Conservation (phyloP, 2,797 vertebrate genomes). For the Ispidina picta region DNA sequence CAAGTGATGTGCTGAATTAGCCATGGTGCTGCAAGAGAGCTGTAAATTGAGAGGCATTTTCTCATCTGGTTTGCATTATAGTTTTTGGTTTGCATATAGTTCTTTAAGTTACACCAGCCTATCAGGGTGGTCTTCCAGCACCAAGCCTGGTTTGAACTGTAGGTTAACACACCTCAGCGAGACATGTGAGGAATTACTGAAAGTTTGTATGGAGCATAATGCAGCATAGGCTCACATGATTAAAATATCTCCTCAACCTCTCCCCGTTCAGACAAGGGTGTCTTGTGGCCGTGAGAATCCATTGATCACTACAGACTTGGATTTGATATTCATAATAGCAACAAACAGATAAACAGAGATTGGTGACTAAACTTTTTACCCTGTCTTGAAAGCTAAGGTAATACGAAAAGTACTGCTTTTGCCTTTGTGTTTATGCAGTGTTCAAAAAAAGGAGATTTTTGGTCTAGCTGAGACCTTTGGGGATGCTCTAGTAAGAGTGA, state of each 20-base stretch:
- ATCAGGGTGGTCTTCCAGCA: neutral
- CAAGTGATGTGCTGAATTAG: neutral
- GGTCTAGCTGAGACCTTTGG: accelerated
- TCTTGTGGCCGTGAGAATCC: accelerated
- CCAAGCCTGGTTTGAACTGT: neutral
- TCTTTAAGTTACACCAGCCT: accelerated
- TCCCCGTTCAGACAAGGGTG: neutral
- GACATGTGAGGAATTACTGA: neutral
- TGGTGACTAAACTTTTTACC: neutral
- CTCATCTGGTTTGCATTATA: neutral
- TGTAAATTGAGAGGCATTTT: accelerated
- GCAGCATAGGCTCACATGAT: neutral
- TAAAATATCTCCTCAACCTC: neutral
- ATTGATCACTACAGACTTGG: neutral
- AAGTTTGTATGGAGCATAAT: neutral
- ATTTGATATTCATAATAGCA: neutral
- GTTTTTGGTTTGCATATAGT: neutral
- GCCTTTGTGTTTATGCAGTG: neutral
- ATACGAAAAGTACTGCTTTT: accelerated
- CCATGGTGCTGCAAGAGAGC: accelerated
- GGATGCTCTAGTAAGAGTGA: neutral
- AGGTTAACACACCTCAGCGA: neutral
- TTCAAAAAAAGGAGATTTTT: neutral
- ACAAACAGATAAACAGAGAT: neutral
- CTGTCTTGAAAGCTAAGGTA: neutral